A percentile compares a stretch with the other conserved stretches of the same genome.
Evolutionary conservation across 2,113 vertebrate species (phyloP).

Genomic region (Cepphus grylle): DNA sequence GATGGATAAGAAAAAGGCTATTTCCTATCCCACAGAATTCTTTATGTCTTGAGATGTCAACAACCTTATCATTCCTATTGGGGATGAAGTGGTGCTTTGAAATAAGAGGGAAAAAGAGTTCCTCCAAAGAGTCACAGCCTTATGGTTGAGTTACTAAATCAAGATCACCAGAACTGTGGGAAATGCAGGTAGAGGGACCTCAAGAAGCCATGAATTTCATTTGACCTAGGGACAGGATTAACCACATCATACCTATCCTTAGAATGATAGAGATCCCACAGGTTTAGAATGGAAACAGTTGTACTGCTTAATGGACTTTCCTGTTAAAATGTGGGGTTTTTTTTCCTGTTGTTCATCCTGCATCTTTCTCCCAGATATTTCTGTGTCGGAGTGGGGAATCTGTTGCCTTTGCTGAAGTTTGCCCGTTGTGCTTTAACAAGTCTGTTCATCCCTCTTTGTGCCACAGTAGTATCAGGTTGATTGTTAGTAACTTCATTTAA

Average conservation of each 20-base stretch:
- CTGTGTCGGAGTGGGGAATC: neutral
- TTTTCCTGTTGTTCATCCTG: neutral
- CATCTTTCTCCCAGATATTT: neutral
- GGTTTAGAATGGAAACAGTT: neutral
- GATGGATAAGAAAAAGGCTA: constrained; percentile 25
- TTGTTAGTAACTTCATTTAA: neutral
- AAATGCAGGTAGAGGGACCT: neutral
- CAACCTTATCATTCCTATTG: neutral
- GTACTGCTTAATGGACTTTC: neutral
- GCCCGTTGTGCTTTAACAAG: neutral
- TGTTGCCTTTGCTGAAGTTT: neutral
- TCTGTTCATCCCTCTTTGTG: neutral
- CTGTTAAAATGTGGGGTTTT: neutral
- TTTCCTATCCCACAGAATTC: neutral
- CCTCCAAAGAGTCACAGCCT: neutral
- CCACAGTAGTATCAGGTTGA: neutral
- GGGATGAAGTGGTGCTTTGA: neutral
- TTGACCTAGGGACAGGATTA: neutral
- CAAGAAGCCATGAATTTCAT: neutral
- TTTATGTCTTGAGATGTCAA: constrained; percentile 22
- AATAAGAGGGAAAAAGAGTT: neutral
- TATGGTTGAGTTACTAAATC: neutral
- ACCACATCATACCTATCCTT: neutral
- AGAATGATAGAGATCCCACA: neutral
- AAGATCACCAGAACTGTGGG: neutral